These are phyloP conservation scores for Halocynthia roretzi DNA, from an alignment of 23 tunicate species.

Conservation along the genomic window DNA sequence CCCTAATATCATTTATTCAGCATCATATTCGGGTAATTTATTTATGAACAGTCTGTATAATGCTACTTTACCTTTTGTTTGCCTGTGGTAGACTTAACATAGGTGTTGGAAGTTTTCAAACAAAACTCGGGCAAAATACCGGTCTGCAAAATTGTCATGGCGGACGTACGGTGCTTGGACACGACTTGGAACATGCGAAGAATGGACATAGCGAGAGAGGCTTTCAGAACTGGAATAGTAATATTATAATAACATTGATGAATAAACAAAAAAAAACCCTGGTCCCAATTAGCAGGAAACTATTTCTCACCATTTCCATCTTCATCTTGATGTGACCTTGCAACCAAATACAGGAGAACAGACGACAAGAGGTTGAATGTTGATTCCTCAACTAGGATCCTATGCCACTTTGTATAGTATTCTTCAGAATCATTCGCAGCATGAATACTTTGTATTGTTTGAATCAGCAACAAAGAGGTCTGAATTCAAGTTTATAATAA, in stretches of 20 bases:
- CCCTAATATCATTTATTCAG: no score
- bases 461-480: constrained; percentile 40
- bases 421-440: constrained; percentile 13
- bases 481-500: no score
- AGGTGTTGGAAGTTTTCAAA: constrained; percentile 27
- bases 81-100: constrained; percentile 2
- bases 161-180: constrained; percentile 12
- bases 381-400: constrained; percentile 42
- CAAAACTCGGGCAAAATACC: constrained; percentile 42
- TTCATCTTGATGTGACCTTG: constrained; percentile 17
- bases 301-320: constrained; percentile 14
- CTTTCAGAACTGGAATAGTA: constrained; percentile 3
- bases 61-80: constrained; percentile 26
- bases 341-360: constrained; percentile 36
- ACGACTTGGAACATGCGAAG: constrained; percentile 18
- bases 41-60: neutral
- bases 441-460: constrained; percentile 37
- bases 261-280: neutral
- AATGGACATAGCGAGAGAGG: constrained; percentile 20
- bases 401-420: constrained; percentile 32
- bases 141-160: constrained; percentile 39
- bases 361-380: constrained; percentile 39
- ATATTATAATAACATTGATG: neutral
- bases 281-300: neutral
- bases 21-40: no score